Percentiles rank a stretch among this genome's conserved stretches.
Conservation (phyloP, 2,113 vertebrate genomes). For the Proteles cristata region DNA sequence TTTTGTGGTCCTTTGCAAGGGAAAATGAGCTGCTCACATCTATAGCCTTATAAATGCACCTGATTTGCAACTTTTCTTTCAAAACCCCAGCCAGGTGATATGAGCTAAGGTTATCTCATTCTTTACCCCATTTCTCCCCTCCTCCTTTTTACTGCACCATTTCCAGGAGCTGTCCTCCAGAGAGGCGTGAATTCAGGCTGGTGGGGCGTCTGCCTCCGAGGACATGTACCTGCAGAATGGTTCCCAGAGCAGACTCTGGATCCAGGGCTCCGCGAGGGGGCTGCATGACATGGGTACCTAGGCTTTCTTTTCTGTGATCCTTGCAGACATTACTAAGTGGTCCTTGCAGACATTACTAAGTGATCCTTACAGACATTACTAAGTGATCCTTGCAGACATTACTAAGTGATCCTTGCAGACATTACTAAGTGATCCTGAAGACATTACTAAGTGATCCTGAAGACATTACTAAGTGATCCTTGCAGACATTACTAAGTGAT, state of each 20-base stretch:
- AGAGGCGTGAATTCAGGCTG: neutral
- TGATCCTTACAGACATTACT: too few species aligned
- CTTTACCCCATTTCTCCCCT: neutral
- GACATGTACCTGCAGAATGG: neutral
- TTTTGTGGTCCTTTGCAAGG: neutral
- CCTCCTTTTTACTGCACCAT: neutral
- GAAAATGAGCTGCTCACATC: neutral
- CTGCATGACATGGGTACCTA: rapidly evolving
- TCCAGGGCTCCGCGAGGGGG: neutral
- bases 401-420: too few species aligned
- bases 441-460: too few species aligned
- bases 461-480: neutral
- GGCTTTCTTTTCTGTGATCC: neutral
- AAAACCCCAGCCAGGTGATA: neutral
- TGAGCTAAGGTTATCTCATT: neutral
- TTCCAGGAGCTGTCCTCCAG: neutral
- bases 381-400: too few species aligned
- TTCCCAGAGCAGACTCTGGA: neutral
- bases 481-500: neutral
- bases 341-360: neutral
- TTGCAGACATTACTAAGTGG: constrained; percentile 28
- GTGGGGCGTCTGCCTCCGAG: neutral
- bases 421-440: too few species aligned
- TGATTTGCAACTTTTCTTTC: neutral
- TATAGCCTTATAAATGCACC: neutral